Conservation (phyloP, 2,113 vertebrate genomes). For the Donacobius atricapilla region DNA sequence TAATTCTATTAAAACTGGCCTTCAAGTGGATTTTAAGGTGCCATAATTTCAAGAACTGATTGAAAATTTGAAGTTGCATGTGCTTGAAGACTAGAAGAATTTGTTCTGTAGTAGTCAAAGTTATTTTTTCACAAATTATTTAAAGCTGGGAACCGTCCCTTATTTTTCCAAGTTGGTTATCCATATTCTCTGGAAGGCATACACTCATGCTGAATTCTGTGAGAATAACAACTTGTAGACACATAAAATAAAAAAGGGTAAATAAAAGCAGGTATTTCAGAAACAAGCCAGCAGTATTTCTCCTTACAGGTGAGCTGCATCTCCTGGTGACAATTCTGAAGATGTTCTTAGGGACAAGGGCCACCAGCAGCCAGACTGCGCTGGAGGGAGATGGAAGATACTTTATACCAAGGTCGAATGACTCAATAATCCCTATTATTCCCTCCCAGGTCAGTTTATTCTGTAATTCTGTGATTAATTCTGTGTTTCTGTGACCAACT, state of each 20-base stretch:
- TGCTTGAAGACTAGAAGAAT: not conserved
- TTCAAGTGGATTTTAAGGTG: rapidly evolving
- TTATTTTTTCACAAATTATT: rapidly evolving
- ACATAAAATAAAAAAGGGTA: not conserved
- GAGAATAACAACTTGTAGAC: not conserved
- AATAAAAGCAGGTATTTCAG: not conserved
- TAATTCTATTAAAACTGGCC: not conserved
- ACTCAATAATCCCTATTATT: not conserved
- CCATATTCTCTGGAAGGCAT: too few species aligned
- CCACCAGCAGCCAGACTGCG: not conserved
- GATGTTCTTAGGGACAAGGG: not conserved
- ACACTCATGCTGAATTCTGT: not conserved
- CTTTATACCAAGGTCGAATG: not conserved
- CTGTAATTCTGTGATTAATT: not conserved
- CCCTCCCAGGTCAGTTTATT: not conserved
- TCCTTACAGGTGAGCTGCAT: not conserved
- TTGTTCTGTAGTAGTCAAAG: not conserved
- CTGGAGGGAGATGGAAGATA: not conserved
- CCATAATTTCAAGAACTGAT: not conserved
- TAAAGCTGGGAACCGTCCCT: not conserved
- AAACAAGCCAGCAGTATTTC: not conserved
- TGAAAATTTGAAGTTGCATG: not conserved
- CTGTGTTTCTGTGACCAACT: not conserved
- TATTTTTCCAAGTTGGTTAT: not conserved
- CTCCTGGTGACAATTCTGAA: not conserved